Percentiles rank a stretch among this genome's conserved stretches.
These are phyloP conservation scores for Typhlichthys eigenmanni DNA, from an alignment of 2,797 vertebrate genomes.

Conservation along the genomic window DNA sequence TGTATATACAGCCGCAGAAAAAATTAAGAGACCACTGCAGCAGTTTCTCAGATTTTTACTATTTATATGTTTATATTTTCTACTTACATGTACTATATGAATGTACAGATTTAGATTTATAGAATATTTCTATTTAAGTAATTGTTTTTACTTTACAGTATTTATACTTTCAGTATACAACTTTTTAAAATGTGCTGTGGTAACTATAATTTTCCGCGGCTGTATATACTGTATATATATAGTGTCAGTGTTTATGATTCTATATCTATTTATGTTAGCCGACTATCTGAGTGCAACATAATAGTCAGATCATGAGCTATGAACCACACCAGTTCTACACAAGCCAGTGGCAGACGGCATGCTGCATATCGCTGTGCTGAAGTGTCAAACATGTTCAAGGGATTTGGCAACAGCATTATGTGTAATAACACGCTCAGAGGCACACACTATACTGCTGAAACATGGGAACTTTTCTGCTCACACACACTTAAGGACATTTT, in stretches of 20 bases:
- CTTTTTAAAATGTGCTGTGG: no score
- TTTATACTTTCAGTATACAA: no score
- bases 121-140: no score
- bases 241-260: background rate
- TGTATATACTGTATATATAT: no score
- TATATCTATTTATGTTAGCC: background rate
- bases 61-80: no score
- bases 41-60: no score
- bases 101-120: no score
- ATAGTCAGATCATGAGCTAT: background rate
- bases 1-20: no score
- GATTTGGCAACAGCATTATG: conserved; percentile 7
- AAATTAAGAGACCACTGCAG: no score
- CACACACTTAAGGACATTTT: background rate
- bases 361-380: conserved; percentile 10
- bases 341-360: background rate
- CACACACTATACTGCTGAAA: background rate
- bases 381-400: conserved; percentile 7
- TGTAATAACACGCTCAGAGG: background rate
- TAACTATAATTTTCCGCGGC: no score
- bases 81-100: no score
- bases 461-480: background rate
- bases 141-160: no score
- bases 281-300: background rate
- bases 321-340: background rate